Evolutionary conservation across 2,113 vertebrate species (phyloP), one percentile per base, ranked within the genome.

Genomic region (Oreochromis tanganicae): DNA sequence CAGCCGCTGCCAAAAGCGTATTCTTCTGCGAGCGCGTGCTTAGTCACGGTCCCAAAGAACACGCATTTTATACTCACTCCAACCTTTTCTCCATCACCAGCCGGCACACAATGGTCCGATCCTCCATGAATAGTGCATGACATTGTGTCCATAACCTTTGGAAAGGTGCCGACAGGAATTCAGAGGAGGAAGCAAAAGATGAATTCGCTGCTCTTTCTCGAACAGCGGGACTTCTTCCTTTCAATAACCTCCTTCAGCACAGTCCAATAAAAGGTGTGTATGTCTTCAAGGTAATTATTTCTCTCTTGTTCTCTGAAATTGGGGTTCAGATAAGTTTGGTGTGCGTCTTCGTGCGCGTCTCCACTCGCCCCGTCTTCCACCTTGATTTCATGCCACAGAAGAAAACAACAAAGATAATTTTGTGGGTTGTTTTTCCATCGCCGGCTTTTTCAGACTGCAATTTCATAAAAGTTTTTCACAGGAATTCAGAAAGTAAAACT

Each of bases 121-220:
- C 16, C 52, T 3, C 8, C 68, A 61, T 87, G 87, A 89, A 87
- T 75, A 55, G 21, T 85, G 84, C 83, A 55, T 82, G 68, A 83
- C 61, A n/a, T 52, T 19, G 81, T 21, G 61, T 80, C 63, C 7
- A 38, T 79, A 85, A 87, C 89, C 80, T 79, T 82, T 27, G 17
- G 81, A 78, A 54, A 46, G 57, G 32, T 2, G 54, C 57, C 11
- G 81, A 68, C 75, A 59, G 66, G 57, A 86, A 80, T 83, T 55
- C 50, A n/a, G 79, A 92, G 68, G 61, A 54, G 41, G 55, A 56
- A 54, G 52, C 32, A 10, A 7, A 9, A 13, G 41, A 80, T 81
- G 68, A 59, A 36, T 75, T 3, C n/a, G 54, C 32, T 19, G 5
- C 29, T 55, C 24, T 82, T 66, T 9, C 9, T 32, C 48, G 1